Evolutionary conservation across 2,888 invertebrate genomes (phyloP), one percentile per base, ranked within the genome.

Genomic region (Epinotia ramella): DNA sequence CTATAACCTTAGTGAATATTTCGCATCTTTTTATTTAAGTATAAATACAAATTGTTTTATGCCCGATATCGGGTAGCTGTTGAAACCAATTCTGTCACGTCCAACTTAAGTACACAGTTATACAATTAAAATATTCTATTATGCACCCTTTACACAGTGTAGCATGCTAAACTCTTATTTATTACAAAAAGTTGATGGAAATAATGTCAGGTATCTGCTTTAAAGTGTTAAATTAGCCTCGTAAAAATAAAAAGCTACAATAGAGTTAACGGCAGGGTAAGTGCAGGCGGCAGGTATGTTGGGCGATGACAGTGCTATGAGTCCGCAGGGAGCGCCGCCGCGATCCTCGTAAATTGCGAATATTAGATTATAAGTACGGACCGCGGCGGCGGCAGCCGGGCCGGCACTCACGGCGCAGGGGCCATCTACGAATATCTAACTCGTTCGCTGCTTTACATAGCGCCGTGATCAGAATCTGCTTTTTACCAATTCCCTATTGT

Each of bases 301-400:
- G 84, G 85, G 88, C 88, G 94, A 91, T 92, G 93, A 93, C 93
- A 93, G 93, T 87, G 84, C 88, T 89, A 93, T 86, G 86, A 88
- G 87, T 91, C 93, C 93, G 93, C 79, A 83, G 83, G 91, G 93
- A 84, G 87, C 88, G 85, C 87, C 89, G 85, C 87, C 86, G 89
- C 89, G 92, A 92, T 91, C 92, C 93, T 90, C 92, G 92, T 93
- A 93, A 93, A 94, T 94, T 94, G 92, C 91, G 91, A 93, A 93
- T 94, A 94, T 94, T 94, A 94, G 93, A 94, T 94, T 93, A 94
- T 93, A 93, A 94, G 93, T 92, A 90, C 91, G 90, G 89, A 88
- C 88, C 90, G 93, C 89, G 91, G 91, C 86, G 84, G 66, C 67
- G 57, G 71, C 67, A 64, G 67, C 77, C 60, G 75, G 71, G 66